Base-by-base conservation (phyloP, 2,113 vertebrate genomes). In the Leptocoma aspasia region DNA sequence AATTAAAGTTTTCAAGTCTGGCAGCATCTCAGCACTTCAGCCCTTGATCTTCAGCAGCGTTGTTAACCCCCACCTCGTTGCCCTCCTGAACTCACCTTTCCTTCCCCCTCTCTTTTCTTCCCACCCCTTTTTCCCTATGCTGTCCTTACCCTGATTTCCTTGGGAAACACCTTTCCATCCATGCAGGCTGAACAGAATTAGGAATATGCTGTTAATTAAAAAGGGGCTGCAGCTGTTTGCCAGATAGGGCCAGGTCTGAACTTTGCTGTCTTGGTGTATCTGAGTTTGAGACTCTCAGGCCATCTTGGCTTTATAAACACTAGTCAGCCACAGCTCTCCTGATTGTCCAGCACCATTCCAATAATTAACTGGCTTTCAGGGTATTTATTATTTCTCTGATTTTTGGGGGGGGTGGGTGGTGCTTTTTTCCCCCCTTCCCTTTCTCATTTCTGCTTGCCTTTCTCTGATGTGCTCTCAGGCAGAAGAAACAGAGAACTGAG, bases 1-100 rank as follows among this genome's bases (percentile, higher is more conserved):
- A 98, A 98, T 98, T 98, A 98, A 98, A 98, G 98, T 98, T 98
- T 97, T 97, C 97, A 97, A 98, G 98, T 98, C 98, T 98, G 98
- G 97, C 98, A 98, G 97, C 97, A 98, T 98, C 98, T 97, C 98
- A 97, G 97, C 95, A 95, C 98, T 97, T 97, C 97, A 97, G 98
- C 97, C 97, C 97, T 98, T 98, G 98, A 98, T 98, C 98, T 98
- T 98, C 98, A 97, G 96, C 97, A 98, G 96, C 4, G n/a, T 94
- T 97, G 97, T 98, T 98, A 98, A 98, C 97, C 98, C 97, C 72
- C 92, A 26, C 96, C 97, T 98, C 97, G 97, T 97, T 97, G 97
- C 97, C 97, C 97, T 97, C 96, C 97, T 98, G 98, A 98, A 98
- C 97, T 97, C 95, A 95, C 97, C 97, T 97, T 96, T 63, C 11